These are phyloP conservation scores for Corydoras maculifer DNA, from an alignment of 2,113 vertebrate genomes.

Conservation along the genomic window DNA sequence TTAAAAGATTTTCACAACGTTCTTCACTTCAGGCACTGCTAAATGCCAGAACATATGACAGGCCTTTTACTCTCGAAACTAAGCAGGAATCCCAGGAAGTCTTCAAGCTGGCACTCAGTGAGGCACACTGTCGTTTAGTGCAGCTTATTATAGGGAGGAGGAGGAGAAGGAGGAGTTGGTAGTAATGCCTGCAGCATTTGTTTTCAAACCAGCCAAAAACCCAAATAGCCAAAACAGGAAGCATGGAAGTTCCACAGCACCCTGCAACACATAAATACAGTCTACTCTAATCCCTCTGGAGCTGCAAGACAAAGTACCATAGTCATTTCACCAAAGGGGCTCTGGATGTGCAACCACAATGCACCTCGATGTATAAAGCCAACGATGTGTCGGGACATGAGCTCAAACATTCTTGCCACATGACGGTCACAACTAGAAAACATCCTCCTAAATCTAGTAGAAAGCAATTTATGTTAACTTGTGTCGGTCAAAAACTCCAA, in stretches of 20 bases:
- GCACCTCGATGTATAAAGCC: too few relatives aligned
- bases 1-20: not conserved
- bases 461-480: too few relatives aligned
- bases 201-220: slow-evolving; percentile 12
- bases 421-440: too few relatives aligned
- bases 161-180: not conserved
- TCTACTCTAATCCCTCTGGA: not conserved
- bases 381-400: too few relatives aligned
- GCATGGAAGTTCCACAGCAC: too few relatives aligned
- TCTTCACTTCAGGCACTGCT: slow-evolving; percentile 1
- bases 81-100: not conserved
- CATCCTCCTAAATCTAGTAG: too few relatives aligned
- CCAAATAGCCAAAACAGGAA: slow-evolving; percentile 9
- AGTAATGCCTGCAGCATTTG: slow-evolving; percentile 8
- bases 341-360: too few relatives aligned
- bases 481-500: too few relatives aligned
- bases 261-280: not conserved
- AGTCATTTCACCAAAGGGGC: too few relatives aligned
- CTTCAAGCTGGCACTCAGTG: slow-evolving; percentile 12
- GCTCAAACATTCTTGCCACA: too few relatives aligned
- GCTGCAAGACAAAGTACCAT: too few relatives aligned
- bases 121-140: slow-evolving; percentile 1
- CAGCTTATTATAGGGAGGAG: slow-evolving; percentile 7
- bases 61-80: slow-evolving; percentile 10
- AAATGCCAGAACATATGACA: slow-evolving; percentile 34